Conservation (phyloP, 2,888 invertebrate genomes). For the Ectropis crepuscularia region DNA sequence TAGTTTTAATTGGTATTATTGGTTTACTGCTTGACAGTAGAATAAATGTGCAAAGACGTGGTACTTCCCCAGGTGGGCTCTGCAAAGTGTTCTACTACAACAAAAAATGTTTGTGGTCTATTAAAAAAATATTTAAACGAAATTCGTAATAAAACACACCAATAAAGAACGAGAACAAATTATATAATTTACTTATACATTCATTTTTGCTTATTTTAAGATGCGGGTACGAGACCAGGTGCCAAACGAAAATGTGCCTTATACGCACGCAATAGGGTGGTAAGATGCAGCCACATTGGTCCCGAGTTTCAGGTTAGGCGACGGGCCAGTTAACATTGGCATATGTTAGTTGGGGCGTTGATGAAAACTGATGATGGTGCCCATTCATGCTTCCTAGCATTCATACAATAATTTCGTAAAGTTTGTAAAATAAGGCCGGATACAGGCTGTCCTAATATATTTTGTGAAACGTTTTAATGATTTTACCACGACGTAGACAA, state of each 20-base stretch:
- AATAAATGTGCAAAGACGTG: too few species aligned
- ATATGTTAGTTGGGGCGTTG: constrained; percentile 18
- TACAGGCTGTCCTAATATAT: not conserved
- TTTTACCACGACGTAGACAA: too few species aligned
- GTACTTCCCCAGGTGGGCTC: too few species aligned
- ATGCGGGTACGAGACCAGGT: constrained; percentile 50
- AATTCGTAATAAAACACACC: constrained; percentile 57
- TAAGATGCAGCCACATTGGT: constrained; percentile 52
- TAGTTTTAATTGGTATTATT: too few species aligned
- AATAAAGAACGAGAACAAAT: constrained; percentile 79
- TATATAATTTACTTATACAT: constrained; percentile 68
- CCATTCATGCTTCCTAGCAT: not conserved
- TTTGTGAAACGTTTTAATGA: too few species aligned
- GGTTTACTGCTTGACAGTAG: too few species aligned
- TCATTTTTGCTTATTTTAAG: constrained; percentile 65
- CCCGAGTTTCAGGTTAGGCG: constrained; percentile 41
- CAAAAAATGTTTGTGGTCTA: too few species aligned
- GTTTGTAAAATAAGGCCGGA: not conserved
- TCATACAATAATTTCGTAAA: not conserved
- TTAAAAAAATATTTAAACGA: not conserved
- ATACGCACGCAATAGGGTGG: constrained; percentile 17
- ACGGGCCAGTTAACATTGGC: constrained; percentile 44
- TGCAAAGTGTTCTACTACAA: too few species aligned
- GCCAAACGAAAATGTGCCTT: constrained; percentile 34
- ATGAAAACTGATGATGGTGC: constrained; percentile 12